These are phyloP conservation scores for Orius laevigatus DNA, from an alignment of 1,140 invertebrate species.

Conservation along the genomic window DNA sequence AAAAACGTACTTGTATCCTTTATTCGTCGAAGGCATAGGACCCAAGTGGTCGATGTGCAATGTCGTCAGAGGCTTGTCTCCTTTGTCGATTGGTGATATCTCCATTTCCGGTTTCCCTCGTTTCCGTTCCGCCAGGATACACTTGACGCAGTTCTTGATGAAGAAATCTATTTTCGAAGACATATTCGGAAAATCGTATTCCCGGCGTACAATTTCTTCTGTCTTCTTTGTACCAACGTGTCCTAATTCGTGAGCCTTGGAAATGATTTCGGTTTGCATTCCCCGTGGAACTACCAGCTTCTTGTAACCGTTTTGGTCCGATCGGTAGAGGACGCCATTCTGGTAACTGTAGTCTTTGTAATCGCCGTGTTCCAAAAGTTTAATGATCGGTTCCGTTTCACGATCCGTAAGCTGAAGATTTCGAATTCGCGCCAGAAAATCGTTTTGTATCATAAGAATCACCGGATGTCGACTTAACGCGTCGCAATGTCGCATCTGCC, in stretches of 20 bases:
- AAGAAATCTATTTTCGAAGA: conserved; percentile 23
- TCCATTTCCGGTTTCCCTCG: conserved; percentile 28
- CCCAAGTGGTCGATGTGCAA: conserved; percentile 23
- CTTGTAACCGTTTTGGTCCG: conserved; percentile 9
- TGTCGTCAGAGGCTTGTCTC: conserved; percentile 20
- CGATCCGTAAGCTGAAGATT: conserved; percentile 14
- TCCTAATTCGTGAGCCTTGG: conserved; percentile 23
- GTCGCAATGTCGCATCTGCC: conserved; percentile 16
- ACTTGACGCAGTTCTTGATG: conserved; percentile 25
- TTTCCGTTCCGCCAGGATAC: conserved; percentile 25
- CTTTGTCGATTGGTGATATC: conserved; percentile 22
- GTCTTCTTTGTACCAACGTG: conserved; percentile 28
- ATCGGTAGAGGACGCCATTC: conserved; percentile 14
- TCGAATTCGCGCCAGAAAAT: conserved; percentile 20
- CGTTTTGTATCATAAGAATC: not conserved
- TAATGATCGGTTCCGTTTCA: not conserved
- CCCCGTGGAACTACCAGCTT: conserved; percentile 19
- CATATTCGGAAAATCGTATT: conserved; percentile 27
- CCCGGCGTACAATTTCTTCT: conserved; percentile 23
- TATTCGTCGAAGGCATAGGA: conserved; percentile 21
- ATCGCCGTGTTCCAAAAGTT: conserved; percentile 7
- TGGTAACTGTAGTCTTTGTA: not conserved
- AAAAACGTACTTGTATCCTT: conserved; percentile 23
- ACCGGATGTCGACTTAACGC: conserved; percentile 17
- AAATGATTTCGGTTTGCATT: conserved; percentile 23